Evolutionary conservation across 1,140 invertebrate species (phyloP).

Genomic region (Nymphalis io): DNA sequence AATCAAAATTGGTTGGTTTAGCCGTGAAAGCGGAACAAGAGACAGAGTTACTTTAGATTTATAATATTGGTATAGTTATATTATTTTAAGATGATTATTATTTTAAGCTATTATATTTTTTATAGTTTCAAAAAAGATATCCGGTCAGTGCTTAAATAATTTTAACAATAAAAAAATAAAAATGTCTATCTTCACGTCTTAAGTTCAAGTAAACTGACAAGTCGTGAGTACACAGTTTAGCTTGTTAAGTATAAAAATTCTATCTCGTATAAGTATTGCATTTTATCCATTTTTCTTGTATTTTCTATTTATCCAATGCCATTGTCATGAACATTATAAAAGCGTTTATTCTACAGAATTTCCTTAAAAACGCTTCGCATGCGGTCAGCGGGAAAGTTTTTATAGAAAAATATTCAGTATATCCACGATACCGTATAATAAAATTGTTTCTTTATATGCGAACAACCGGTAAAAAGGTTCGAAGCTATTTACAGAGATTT

Average conservation of each 20-base stretch:
- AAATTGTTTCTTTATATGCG: conserved; percentile 36
- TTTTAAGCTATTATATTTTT: no score
- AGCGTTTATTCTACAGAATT: conserved; percentile 10
- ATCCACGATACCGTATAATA: conserved; percentile 5
- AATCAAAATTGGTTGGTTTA: no score
- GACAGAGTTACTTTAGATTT: no score
- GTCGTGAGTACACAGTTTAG: background rate
- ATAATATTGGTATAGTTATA: no score
- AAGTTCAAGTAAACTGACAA: no score
- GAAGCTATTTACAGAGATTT: conserved; percentile 25
- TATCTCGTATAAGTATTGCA: background rate
- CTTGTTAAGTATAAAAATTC: background rate
- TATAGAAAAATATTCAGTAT: conserved; percentile 23
- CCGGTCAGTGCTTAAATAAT: no score
- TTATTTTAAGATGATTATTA: no score
- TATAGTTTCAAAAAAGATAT: no score
- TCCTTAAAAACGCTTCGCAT: conserved; percentile 24
- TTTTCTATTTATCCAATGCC: background rate
- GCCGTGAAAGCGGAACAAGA: no score
- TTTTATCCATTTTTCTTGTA: background rate
- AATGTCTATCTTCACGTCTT: no score
- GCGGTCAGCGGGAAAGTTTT: conserved; percentile 33
- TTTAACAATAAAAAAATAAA: no score
- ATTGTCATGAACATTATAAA: conserved; percentile 5
- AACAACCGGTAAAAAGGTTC: conserved; percentile 33